phyloP scores from a whole-genome alignment of 2,797 vertebrate species.

The Rhincodon typus region DNA sequence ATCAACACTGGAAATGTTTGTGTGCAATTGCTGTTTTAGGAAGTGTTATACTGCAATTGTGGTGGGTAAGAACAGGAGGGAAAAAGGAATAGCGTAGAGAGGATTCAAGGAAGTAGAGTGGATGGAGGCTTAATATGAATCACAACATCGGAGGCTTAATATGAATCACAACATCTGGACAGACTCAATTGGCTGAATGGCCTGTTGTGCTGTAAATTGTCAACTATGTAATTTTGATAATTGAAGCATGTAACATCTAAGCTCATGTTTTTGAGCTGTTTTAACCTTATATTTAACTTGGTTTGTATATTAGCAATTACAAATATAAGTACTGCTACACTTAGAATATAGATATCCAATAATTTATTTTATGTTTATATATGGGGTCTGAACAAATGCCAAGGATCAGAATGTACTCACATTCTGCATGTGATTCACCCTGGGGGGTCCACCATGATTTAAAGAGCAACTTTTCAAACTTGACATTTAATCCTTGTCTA shows the following conservation, averaged over 20 bases:
- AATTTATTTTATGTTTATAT: conserved; percentile 54
- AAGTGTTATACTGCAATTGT: background rate
- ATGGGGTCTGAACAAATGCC: conserved; percentile 46
- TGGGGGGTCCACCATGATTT: conserved; percentile 74
- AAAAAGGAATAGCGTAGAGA: background rate
- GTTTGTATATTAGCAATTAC: background rate
- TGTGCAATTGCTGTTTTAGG: background rate
- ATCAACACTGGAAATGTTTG: background rate
- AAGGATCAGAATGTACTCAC: conserved; percentile 56
- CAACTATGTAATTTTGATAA: background rate
- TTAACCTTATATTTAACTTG: background rate
- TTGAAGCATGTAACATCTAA: background rate
- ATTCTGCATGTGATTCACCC: conserved; percentile 67
- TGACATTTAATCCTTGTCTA: conserved; percentile 85
- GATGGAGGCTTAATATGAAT: background rate
- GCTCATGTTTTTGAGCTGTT: background rate
- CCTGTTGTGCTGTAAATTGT: background rate
- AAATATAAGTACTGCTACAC: background rate
- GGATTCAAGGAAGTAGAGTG: too few species aligned
- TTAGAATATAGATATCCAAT: background rate
- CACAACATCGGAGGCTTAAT: background rate
- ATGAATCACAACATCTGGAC: background rate
- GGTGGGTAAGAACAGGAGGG: background rate
- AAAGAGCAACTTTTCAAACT: conserved; percentile 82
- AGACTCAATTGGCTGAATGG: background rate